phyloP scores from a whole-genome alignment of 1,140 invertebrate species.

The Aphaenogaster rudis region DNA sequence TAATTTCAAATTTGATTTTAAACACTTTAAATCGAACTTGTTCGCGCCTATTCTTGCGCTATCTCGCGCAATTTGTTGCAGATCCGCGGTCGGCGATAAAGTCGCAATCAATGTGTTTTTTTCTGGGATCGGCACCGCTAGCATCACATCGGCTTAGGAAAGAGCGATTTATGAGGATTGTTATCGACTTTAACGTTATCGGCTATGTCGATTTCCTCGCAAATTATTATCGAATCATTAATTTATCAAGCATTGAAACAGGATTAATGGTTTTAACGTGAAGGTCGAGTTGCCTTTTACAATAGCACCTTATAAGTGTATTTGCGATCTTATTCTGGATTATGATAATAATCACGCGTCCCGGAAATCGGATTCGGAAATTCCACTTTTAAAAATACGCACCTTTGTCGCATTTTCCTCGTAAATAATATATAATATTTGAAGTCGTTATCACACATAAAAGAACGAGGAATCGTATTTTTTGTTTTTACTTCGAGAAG shows the following conservation, averaged over 20 bases:
- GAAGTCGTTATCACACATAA: not conserved
- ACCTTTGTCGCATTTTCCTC: not conserved
- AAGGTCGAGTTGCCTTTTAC: conserved; percentile 40
- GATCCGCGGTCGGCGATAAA: conserved; percentile 50
- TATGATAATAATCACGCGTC: conserved; percentile 2
- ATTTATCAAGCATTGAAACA: conserved; percentile 56
- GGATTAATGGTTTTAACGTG: conserved; percentile 29
- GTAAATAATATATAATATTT: not conserved
- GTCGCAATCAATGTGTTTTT: conserved; percentile 61
- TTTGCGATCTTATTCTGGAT: conserved; percentile 1
- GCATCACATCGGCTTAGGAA: conserved; percentile 74
- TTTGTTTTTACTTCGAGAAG: not conserved
- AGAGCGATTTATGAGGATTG: conserved; percentile 73
- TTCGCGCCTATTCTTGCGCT: conserved; percentile 2
- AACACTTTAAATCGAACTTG: not conserved
- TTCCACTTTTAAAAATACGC: not conserved
- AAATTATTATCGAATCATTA: conserved; percentile 69
- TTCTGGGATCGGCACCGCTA: conserved; percentile 49
- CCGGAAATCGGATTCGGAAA: not conserved
- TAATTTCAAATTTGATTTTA: not conserved
- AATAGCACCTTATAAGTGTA: not conserved
- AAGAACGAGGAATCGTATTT: not conserved
- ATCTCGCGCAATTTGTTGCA: conserved; percentile 46
- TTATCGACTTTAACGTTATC: conserved; percentile 75
- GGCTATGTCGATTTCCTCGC: conserved; percentile 65